phyloP scores from a whole-genome alignment of 2,888 invertebrate genomes.

The Cheilosia variabilis region DNA sequence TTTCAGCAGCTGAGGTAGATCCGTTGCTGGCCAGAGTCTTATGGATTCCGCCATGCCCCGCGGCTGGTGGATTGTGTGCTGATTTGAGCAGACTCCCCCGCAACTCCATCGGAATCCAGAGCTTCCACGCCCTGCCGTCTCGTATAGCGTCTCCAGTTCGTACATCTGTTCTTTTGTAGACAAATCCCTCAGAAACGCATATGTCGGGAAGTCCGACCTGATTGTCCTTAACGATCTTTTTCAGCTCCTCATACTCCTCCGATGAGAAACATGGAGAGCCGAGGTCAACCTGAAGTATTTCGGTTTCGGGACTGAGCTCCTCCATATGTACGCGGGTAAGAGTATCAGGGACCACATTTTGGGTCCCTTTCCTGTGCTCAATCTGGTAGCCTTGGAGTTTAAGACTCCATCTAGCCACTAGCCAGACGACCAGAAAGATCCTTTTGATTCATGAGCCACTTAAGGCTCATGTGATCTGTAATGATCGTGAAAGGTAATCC shows the following conservation, averaged over 20 bases:
- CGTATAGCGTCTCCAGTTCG: background rate
- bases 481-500: background rate
- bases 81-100: background rate
- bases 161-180: background rate
- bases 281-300: too few relatives aligned
- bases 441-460: background rate
- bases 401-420: background rate
- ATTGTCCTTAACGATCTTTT: background rate
- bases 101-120: background rate
- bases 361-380: background rate
- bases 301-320: too few relatives aligned
- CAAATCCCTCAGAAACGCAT: background rate
- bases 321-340: background rate
- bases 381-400: background rate
- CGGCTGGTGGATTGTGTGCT: background rate
- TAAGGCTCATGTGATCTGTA: background rate
- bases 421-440: background rate
- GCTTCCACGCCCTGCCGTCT: background rate
- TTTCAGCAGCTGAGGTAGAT: too few relatives aligned
- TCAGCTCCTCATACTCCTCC: background rate
- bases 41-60: background rate
- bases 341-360: background rate
- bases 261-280: background rate
- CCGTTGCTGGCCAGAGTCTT: too few relatives aligned
- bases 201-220: background rate